Evolutionary conservation across 2,113 vertebrate species (phyloP).

Genomic region (Atractosteus spatula): DNA sequence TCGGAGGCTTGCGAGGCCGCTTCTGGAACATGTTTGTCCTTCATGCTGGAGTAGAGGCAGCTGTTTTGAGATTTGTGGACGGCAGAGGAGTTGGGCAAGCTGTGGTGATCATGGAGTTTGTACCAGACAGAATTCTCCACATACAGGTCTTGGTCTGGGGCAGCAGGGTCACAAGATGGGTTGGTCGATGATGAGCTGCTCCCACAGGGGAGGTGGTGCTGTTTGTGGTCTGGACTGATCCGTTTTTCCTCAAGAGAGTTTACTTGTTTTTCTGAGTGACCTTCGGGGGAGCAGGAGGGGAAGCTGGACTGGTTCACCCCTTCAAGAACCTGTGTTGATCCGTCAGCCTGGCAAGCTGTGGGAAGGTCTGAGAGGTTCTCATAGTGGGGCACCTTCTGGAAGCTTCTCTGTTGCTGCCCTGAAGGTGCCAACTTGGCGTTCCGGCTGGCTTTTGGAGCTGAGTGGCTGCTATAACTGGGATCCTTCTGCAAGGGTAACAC

Average conservation of each 20-base stretch:
- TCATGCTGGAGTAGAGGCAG: slow-evolving; percentile 19
- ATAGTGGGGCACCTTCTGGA: slow-evolving; percentile 62
- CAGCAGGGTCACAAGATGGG: neutral
- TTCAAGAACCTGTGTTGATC: slow-evolving; percentile 43
- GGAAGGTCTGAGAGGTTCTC: slow-evolving; percentile 59
- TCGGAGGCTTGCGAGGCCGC: slow-evolving; percentile 18
- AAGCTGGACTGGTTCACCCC: slow-evolving; percentile 48
- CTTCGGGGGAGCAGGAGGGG: slow-evolving; percentile 46
- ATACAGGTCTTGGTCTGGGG: slow-evolving; percentile 46
- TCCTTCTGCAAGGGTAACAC: slow-evolving; percentile 49
- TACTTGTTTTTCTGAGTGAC: slow-evolving; percentile 40
- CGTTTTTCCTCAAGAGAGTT: slow-evolving; percentile 38
- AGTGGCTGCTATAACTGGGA: slow-evolving; percentile 47
- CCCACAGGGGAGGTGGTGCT: slow-evolving; percentile 8
- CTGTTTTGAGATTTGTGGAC: slow-evolving; percentile 36
- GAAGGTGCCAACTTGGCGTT: slow-evolving; percentile 28
- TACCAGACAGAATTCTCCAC: slow-evolving; percentile 41
- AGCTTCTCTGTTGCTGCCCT: slow-evolving; percentile 39
- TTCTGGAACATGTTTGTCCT: slow-evolving; percentile 32
- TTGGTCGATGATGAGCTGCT: slow-evolving; percentile 14
- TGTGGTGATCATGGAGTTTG: slow-evolving; percentile 38
- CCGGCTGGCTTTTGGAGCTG: slow-evolving; percentile 48
- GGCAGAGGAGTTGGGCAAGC: slow-evolving; percentile 41
- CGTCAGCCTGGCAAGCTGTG: slow-evolving; percentile 22
- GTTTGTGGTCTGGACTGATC: slow-evolving; percentile 9